Evolutionary conservation across 2,888 invertebrate species (phyloP).

Genomic region (Athrips mouffetella): DNA sequence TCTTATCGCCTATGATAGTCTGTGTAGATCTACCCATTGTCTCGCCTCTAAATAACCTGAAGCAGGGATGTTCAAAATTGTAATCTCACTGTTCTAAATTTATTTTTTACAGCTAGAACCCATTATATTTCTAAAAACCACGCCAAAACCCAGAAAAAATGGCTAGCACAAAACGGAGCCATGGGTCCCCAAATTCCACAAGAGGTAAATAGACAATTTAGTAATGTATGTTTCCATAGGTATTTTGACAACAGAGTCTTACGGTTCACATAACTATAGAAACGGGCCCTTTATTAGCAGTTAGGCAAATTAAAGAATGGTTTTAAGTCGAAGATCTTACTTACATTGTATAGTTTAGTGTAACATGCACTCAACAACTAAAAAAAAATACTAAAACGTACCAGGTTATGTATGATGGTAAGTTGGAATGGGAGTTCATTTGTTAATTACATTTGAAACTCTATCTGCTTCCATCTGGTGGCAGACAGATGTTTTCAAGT

Average conservation of each 20-base stretch:
- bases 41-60: too few species aligned
- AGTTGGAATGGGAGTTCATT: neutral
- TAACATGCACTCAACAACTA: too few species aligned
- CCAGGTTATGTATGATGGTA: too few species aligned
- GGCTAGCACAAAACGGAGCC: slow-evolving; percentile 28
- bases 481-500: slow-evolving; percentile 40
- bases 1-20: too few species aligned
- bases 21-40: too few species aligned
- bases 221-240: slow-evolving; percentile 56
- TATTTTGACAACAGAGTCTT: slow-evolving; percentile 42
- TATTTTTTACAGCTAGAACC: slow-evolving; percentile 56
- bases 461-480: slow-evolving; percentile 32
- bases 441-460: slow-evolving; percentile 38
- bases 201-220: slow-evolving; percentile 63
- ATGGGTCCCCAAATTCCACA: slow-evolving; percentile 23
- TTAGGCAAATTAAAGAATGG: too few species aligned
- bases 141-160: slow-evolving; percentile 57
- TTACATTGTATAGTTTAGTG: too few species aligned
- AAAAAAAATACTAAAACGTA: too few species aligned
- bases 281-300: too few species aligned
- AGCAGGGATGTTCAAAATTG: too few species aligned
- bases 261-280: slow-evolving; percentile 45
- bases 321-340: too few species aligned
- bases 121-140: slow-evolving; percentile 67
- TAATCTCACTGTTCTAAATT: too few species aligned